Conservation (phyloP, 2,797 vertebrate genomes). For the Rallus crepitans region DNA sequence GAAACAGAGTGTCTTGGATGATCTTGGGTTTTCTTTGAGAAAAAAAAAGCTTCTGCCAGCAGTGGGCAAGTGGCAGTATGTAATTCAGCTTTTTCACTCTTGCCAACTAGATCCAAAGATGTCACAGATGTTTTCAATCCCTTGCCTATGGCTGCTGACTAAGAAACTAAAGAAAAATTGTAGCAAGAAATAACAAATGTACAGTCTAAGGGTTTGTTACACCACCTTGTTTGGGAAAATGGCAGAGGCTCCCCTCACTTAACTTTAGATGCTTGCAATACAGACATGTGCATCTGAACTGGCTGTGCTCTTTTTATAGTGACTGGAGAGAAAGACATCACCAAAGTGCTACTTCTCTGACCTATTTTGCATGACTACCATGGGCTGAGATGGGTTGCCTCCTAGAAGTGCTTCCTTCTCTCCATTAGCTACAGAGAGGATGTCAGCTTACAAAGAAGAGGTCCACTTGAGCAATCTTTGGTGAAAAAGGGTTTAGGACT, state of each 20-base stretch:
- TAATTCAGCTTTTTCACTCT: not conserved
- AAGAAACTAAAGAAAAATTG: slow-evolving; percentile 26
- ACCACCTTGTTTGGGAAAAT: not conserved
- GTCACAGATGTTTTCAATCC: slow-evolving; percentile 4
- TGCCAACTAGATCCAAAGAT: slow-evolving; percentile 21
- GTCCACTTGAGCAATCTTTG: not conserved
- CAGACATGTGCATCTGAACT: not conserved
- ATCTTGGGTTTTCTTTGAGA: not conserved
- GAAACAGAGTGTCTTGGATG: not conserved
- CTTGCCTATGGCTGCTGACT: not conserved
- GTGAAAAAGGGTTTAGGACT: not conserved
- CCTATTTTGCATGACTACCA: not conserved
- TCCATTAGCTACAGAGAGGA: not conserved
- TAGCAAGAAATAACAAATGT: not conserved
- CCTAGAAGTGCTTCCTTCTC: not conserved
- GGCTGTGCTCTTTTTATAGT: not conserved
- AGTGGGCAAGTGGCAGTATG: not conserved
- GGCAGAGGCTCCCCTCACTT: not conserved
- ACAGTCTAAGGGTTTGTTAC: slow-evolving; percentile 6
- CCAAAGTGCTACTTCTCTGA: not conserved
- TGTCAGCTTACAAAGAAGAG: not conserved
- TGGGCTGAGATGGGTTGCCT: not conserved
- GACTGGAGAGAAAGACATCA: not conserved
- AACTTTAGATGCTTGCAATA: not conserved
- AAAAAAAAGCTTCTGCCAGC: slow-evolving; percentile 20